Evolutionary conservation across 2,888 invertebrate genomes (phyloP), one percentile per base, ranked within the genome.

Genomic region (Pammene fasciana): DNA sequence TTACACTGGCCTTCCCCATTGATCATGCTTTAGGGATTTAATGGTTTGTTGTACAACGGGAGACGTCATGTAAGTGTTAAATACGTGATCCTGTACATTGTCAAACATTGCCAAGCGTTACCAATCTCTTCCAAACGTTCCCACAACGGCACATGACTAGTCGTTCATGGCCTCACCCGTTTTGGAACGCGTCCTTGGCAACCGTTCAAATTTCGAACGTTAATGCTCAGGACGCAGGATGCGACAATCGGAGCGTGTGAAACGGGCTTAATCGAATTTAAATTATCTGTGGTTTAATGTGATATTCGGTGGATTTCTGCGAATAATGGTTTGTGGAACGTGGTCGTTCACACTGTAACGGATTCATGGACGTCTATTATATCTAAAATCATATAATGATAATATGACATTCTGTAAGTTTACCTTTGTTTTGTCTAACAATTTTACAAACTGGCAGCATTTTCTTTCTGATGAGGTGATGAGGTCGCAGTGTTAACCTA

Each of bases 161-260:
- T 34, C n/a, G 16, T 54, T 26, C 6, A 26, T 36, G 34, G 36
- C 61, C 10, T 46, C 36, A 50, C 38, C 50, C 38, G 48, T 61
- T 61, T 50, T 61, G 61, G 50, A 52, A 36, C 43, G 54, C 16
- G 16, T 46, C 67, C 64, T 65, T 70, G 68, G 68, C 68, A 59
- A 36, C 13, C 38, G 45, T 59, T 65, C 68, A 70, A 70, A 48
- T 38, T 48, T 50, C 36, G 48, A 50, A 61, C 61, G 16, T 38
- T 61, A 48, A 52, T 16, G 54, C 14, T 45, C 68, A 59, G 59
- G 65, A 65, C 36, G 62, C 68, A 68, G 57, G 68, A 70, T 59
- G 65, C 45, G 45, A 59, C 67, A 59, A 65, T 65, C 65, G 36
- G 59, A 36, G 68, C 68, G 62, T 56, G 55, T 50, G 38, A 59